Conservation (phyloP, 1,140 invertebrate species). For the Diachasmimorpha longicaudata region DNA sequence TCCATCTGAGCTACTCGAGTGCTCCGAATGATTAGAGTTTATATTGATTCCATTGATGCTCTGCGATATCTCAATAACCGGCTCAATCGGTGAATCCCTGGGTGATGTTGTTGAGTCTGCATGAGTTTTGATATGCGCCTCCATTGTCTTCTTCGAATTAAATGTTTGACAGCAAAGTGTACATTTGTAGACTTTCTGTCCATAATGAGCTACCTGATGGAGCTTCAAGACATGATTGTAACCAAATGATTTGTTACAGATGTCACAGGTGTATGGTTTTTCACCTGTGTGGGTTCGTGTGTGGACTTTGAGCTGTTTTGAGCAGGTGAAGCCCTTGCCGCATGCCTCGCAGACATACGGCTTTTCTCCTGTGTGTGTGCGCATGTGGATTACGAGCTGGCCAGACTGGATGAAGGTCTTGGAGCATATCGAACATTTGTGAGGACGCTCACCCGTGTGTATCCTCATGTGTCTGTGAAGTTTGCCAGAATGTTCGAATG, state of each 20-base stretch:
- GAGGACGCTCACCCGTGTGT: slow-evolving; percentile 90
- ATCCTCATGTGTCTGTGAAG: slow-evolving; percentile 91
- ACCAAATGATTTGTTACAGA: slow-evolving; percentile 84
- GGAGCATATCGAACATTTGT: slow-evolving; percentile 90
- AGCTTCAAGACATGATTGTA: slow-evolving; percentile 89
- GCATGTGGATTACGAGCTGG: slow-evolving; percentile 82
- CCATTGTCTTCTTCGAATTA: slow-evolving; percentile 87
- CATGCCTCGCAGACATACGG: slow-evolving; percentile 88
- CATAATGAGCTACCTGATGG: slow-evolving; percentile 89
- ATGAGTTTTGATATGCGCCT: slow-evolving; percentile 88
- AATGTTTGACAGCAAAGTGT: slow-evolving; percentile 89
- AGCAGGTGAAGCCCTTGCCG: slow-evolving; percentile 88
- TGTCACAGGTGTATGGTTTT: slow-evolving; percentile 76
- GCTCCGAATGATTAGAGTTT: slow-evolving; percentile 33
- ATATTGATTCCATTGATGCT: slow-evolving; percentile 11
- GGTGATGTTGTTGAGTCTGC: slow-evolving; percentile 65
- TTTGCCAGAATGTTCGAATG: slow-evolving; percentile 92
- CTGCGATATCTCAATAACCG: slow-evolving; percentile 50
- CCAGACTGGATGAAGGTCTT: slow-evolving; percentile 92
- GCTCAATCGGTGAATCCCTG: slow-evolving; percentile 53
- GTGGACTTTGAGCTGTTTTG: slow-evolving; percentile 87
- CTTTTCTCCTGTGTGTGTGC: slow-evolving; percentile 90
- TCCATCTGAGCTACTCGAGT: slow-evolving; percentile 33
- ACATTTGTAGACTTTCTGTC: slow-evolving; percentile 90
- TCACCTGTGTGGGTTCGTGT: slow-evolving; percentile 87